A percentile compares a stretch with the other conserved stretches of the same genome.
phyloP scores from a whole-genome alignment of 1,140 invertebrate genomes.

The Prorops nasuta region DNA sequence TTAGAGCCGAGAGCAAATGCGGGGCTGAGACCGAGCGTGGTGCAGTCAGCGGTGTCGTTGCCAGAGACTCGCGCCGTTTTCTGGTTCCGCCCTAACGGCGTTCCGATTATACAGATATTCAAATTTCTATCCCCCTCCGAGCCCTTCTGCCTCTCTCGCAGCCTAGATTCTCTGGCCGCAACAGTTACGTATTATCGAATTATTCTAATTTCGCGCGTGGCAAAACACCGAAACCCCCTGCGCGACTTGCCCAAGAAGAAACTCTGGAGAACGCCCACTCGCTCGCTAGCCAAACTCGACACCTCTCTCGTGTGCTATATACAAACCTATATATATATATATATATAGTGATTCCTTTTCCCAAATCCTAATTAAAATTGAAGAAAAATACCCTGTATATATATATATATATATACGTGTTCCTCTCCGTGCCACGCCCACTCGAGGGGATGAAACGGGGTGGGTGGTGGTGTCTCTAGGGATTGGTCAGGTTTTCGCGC shows the following conservation, averaged over 20 bases:
- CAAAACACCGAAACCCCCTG: constrained; percentile 35
- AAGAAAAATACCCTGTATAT: too few species aligned
- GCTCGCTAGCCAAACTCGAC: constrained; percentile 25
- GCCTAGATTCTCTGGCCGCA: constrained; percentile 43
- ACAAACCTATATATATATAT: too few species aligned
- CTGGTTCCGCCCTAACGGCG: constrained; percentile 53
- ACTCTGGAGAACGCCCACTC: constrained; percentile 23
- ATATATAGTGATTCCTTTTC: too few species aligned
- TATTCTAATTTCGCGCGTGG: constrained; percentile 52
- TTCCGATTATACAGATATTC: constrained; percentile 56
- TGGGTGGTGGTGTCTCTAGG: too few species aligned
- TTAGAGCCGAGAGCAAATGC: constrained; percentile 20
- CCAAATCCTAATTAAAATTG: too few species aligned
- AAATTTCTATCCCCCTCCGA: constrained; percentile 38
- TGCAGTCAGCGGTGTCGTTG: constrained; percentile 39
- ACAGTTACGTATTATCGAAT: constrained; percentile 58
- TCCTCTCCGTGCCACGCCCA: too few species aligned
- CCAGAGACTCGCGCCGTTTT: constrained; percentile 39
- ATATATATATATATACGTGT: too few species aligned
- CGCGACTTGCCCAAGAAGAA: constrained; percentile 14
- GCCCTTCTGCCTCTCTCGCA: constrained; percentile 4
- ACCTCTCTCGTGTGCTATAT: constrained; percentile 5
- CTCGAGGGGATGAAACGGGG: too few species aligned
- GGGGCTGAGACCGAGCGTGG: constrained; percentile 15
- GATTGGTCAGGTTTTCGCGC: too few species aligned